Evolutionary conservation across 2,888 invertebrate species (phyloP), one percentile per base, ranked within the genome.

Genomic region (Diploptera punctata): DNA sequence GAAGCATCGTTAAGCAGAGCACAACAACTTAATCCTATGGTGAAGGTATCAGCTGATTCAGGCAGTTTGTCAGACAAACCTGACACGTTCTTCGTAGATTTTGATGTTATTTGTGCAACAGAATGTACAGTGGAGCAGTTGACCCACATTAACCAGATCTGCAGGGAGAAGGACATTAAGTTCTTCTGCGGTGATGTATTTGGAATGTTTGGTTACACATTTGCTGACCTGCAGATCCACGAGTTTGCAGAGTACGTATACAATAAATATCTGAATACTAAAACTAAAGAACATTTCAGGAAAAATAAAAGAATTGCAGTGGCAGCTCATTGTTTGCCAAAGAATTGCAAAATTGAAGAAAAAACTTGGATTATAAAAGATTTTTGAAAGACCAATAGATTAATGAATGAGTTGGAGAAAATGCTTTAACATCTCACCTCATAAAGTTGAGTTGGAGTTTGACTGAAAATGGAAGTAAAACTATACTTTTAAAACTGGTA

Each of bases 131-230:
- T 90, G 75, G 87, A 90, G 24, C 89, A 93, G 78, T 82, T 94
- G 65, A 84, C 91, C 68, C 89, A 91, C 75, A 88, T 98, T 43
- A 92, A 96, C 82, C 86, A 88, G 33, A 87, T 90, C 54, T 95
- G 95, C 79, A 88, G 93, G 13, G 87, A 90, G 69, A 86, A 88
- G 68, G 89, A 89, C 57, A 88, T 94, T 24, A 93, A 95, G 80
- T 95, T 98, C 80, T 92, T 96, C 78, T 91, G 92, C 77, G 95
- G 95, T 0, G 95, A 97, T 83, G 94, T 97, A 13, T 96, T 93
- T 91, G 99, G 99, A 54, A 92, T 91, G 85, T 93, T 93, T 83
- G 98, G 98, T 0, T 98, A 91, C 82, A 91, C 93, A 81, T 95
- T 98, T 81, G 89, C 93, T 16, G 98, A 99, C 84, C 88, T 98